Evolutionary conservation across 2,797 vertebrate species (phyloP), one percentile per base, ranked within the genome.

Genomic region (Toxotes lorentzi): DNA sequence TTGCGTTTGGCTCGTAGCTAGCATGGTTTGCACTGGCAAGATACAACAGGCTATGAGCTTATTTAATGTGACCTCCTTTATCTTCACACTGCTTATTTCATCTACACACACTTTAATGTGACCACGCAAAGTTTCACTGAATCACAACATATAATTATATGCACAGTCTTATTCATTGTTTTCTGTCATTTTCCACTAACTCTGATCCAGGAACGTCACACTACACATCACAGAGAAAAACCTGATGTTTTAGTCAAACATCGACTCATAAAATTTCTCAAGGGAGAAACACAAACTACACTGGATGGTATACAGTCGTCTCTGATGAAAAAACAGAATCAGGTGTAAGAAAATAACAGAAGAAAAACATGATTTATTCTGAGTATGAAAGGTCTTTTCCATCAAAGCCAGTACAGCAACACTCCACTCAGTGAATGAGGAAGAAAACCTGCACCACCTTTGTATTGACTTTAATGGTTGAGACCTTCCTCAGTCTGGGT

Each of bases 21-120:
- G n/a, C 19, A 5, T 4, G 73, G 72, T 87, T 85, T 74, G 96
- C 95, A 94, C 75, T 8, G 21, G 73, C 5, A 53, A 51, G 53
- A 90, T n/a, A 24, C 54, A 30, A 57, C 57, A 48, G 24, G 12
- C 54, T 48, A 6, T 13, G 35, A n/a, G 13, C 34, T 13, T 27
- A 58, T n/a, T 47, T 1, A 41, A 43, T 41, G 17, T 30, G 53
- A 50, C 17, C n/a, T 27, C 10, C 27, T 11, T 27, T 19, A n/a
- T 48, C 12, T 47, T 45, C 17, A 47, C 19, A 35, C 11, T 48
- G 11, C 23, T 10, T 2, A 24, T 19, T 47, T 47, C 45, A 41
- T 41, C 16, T 45, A 1, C 12, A 60, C 11, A 38, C 4, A 16
- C 43, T 51, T 11, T n/a, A 10, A 5, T 27, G 45, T 35, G n/a